Conservation (phyloP, 1,140 invertebrate species). For the Liolophura sinensis region DNA sequence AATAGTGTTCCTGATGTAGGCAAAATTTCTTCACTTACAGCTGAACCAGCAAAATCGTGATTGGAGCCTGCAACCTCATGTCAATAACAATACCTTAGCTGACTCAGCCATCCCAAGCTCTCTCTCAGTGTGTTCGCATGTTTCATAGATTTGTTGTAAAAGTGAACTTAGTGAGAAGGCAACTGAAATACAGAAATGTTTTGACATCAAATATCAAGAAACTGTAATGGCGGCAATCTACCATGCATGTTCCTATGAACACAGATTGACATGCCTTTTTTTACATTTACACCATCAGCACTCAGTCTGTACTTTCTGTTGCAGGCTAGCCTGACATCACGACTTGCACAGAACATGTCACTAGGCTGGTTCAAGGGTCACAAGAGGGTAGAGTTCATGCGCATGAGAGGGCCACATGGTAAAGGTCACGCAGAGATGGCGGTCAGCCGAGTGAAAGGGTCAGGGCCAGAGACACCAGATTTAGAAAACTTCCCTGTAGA, state of each 20-base stretch:
- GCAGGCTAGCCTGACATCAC: conserved; percentile 90
- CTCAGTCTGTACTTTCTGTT: conserved; percentile 26
- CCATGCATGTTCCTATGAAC: neutral
- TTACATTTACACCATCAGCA: neutral
- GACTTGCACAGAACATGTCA: conserved; percentile 95
- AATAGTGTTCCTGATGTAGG: too few relatives aligned
- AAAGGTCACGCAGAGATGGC: conserved; percentile 99
- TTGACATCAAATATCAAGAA: neutral
- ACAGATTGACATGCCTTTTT: neutral
- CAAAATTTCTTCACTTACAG: too few relatives aligned
- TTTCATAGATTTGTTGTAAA: too few relatives aligned
- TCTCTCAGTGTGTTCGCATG: too few relatives aligned
- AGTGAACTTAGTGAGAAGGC: too few relatives aligned
- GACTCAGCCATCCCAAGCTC: too few relatives aligned
- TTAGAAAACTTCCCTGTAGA: conserved; percentile 63
- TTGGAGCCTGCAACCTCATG: too few relatives aligned
- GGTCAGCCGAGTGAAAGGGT: conserved; percentile 84
- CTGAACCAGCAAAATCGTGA: too few relatives aligned
- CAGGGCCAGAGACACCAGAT: conserved; percentile 83
- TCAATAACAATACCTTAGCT: too few relatives aligned
- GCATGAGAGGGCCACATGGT: conserved; percentile 94
- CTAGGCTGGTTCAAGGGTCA: conserved; percentile 79
- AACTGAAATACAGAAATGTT: too few relatives aligned
- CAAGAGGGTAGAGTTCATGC: conserved; percentile 93
- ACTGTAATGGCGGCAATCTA: neutral